A percentile compares a stretch with the other conserved stretches of the same genome.
Conservation (phyloP, 2,113 vertebrate species). For the Neotragus moschatus region DNA sequence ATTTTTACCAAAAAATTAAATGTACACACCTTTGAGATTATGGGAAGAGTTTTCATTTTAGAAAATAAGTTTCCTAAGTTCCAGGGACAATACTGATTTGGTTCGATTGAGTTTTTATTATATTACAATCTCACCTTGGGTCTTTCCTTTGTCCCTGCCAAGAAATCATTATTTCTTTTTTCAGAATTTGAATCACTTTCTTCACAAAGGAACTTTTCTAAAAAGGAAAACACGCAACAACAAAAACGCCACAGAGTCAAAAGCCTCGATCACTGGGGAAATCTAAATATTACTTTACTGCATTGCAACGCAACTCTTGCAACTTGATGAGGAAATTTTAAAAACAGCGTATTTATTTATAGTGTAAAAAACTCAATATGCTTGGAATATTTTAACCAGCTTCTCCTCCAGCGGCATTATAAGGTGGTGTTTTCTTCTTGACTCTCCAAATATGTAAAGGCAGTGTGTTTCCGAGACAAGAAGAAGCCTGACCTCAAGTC, state of each 20-base stretch:
- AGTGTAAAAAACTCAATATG: neutral
- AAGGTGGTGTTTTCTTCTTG: neutral
- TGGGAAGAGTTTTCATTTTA: neutral
- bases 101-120: neutral
- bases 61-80: neutral
- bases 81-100: neutral
- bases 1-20: neutral
- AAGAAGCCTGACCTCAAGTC: neutral
- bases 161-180: neutral
- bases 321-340: neutral
- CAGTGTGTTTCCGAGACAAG: neutral
- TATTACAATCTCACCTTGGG: neutral
- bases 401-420: neutral
- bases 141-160: neutral
- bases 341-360: neutral
- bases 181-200: neutral
- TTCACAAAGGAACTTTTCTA: neutral
- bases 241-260: neutral
- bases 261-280: neutral
- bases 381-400: neutral
- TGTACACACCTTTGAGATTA: neutral
- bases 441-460: neutral
- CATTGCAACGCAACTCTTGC: fast-evolving
- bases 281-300: neutral
- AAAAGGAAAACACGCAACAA: neutral